phyloP scores from a whole-genome alignment of 2,797 vertebrate genomes.

The Silurus aristotelis region DNA sequence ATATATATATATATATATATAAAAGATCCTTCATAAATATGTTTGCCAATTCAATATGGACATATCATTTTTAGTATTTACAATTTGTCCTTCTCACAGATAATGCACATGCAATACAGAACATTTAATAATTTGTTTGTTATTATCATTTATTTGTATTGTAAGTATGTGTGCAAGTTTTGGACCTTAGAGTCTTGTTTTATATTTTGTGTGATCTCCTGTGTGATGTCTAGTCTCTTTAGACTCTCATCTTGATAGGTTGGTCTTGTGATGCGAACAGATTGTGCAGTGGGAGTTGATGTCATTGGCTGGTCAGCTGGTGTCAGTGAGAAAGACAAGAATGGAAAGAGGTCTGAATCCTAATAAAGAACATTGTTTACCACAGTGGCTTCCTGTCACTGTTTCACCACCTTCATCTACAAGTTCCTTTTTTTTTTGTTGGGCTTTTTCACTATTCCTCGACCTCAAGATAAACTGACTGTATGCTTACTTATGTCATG shows the following conservation, averaged over 20 bases:
- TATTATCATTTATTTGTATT: not conserved
- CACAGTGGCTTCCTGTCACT: not conserved
- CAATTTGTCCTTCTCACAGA: not conserved
- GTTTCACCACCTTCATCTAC: not conserved
- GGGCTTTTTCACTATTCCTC: not conserved
- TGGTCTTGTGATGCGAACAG: slow-evolving; percentile 35
- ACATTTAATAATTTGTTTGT: not conserved
- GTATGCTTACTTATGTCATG: slow-evolving; percentile 13
- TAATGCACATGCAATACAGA: not conserved
- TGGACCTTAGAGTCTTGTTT: slow-evolving; percentile 42
- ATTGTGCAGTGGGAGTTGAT: slow-evolving; percentile 53
- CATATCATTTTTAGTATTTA: too few relatives aligned
- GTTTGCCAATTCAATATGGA: not conserved
- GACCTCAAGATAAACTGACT: not conserved
- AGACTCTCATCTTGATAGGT: slow-evolving; percentile 22
- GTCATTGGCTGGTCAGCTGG: slow-evolving; percentile 51
- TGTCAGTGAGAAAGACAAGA: slow-evolving; percentile 30
- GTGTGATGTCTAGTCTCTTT: slow-evolving; percentile 36
- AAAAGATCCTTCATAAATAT: not conserved
- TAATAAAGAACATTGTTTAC: not conserved
- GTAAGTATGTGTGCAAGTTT: not conserved
- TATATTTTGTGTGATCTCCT: slow-evolving; percentile 27
- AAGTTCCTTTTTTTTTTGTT: not conserved
- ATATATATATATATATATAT: not conserved
- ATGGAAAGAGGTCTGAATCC: not conserved